Evolutionary conservation across 2,113 vertebrate genomes (phyloP), one percentile per base, ranked within the genome.

Genomic region (Suricata suricatta): DNA sequence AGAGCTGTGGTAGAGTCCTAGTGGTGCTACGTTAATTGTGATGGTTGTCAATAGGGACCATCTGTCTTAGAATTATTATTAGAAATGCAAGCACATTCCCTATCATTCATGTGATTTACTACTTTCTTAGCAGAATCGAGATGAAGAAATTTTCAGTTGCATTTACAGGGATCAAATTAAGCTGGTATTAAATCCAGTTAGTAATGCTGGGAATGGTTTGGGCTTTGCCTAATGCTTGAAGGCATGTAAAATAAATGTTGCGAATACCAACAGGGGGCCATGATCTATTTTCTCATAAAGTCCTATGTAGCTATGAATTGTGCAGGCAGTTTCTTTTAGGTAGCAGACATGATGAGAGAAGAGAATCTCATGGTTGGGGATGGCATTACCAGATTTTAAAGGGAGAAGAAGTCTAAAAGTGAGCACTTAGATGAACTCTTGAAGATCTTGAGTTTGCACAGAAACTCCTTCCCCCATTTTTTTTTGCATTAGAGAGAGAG

Each of bases 101-200:
- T 83, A 90, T 92, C 94, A 88, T 95, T 97, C 79, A 81, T 63
- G 23, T 92, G 81, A 92, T 96, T 97, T 90, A 69, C 88, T 87
- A 21, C 92, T 93, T 93, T 96, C 83, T 83, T 92, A 90, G 76
- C 69, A 96, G 81, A 88, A 88, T 96, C 50, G 96, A 96, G 92
- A 96, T 96, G 97, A 97, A 97, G 97, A 98, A 69, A 68, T 77
- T 94, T 97, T 95, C 52, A 93, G 47, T 69, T 96, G 93, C 96
- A 94, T 96, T 97, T 95, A 96, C 15, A 88, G 68, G 68, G 92
- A 97, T 97, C 88, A 97, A 94, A 96, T 91, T 94, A 97, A 97
- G 77, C 88, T 89, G 85, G 82, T 79, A 95, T 79, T 93, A 90
- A 97, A 97, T 95, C 85, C 77, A 96, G 81, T 97, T 90, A 97